A percentile compares a stretch with the other conserved stretches of the same genome.
Evolutionary conservation across 1,140 invertebrate genomes (phyloP).

Genomic region (Antheraea pernyi): DNA sequence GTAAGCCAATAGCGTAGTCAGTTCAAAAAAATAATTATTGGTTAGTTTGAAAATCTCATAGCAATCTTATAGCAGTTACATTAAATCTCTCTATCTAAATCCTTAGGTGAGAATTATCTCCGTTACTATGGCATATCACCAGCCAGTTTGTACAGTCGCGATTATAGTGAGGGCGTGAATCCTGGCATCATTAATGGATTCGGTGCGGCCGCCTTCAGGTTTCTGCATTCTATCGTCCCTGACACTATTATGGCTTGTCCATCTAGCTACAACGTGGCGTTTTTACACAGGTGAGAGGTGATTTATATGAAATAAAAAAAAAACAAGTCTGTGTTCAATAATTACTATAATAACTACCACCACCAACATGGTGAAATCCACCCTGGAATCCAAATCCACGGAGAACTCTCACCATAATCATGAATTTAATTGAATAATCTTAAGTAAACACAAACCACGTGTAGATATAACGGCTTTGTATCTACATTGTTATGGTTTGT

Average conservation of each 20-base stretch:
- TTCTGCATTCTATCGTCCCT: constrained; percentile 82
- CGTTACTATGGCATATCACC: constrained; percentile 81
- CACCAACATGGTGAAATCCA: constrained; percentile 53
- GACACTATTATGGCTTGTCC: constrained; percentile 61
- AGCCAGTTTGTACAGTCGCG: constrained; percentile 69
- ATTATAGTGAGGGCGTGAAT: constrained; percentile 83
- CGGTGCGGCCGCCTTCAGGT: constrained; percentile 81
- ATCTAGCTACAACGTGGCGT: constrained; percentile 38
- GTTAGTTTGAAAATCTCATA: no score
- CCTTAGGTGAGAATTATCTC: constrained; percentile 79
- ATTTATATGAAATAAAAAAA: no score
- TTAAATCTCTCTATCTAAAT: background rate
- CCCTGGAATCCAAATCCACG: constrained; percentile 61
- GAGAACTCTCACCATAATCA: constrained; percentile 33
- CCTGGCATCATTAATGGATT: constrained; percentile 83
- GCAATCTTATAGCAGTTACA: no score
- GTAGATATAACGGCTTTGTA: constrained; percentile 30
- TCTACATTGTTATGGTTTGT: constrained; percentile 32
- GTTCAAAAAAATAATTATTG: no score
- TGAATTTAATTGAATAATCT: constrained; percentile 18
- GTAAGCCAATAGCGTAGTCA: no score
- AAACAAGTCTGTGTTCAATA: no score
- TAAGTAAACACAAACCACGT: constrained; percentile 25
- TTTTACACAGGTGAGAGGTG: constrained; percentile 47
- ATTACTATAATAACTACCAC: constrained; percentile 77